A percentile compares a stretch with the other conserved stretches of the same genome.
Conservation (phyloP, 2,113 vertebrate genomes). For the Hyla sarda region DNA sequence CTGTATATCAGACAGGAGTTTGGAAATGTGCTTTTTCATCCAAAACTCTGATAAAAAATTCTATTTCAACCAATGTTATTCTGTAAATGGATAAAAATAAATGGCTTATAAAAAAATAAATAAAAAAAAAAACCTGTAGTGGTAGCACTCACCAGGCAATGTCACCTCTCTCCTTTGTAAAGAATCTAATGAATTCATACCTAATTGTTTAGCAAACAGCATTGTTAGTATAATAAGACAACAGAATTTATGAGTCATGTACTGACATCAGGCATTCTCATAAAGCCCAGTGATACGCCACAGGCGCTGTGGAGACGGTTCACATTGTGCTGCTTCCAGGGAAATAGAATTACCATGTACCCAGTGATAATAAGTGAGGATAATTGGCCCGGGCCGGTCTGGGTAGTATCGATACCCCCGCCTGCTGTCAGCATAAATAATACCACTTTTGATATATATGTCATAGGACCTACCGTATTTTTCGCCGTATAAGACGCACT, state of each 20-base stretch:
- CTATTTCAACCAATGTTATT: not conserved
- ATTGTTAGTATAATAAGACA: not conserved
- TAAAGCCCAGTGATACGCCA: not conserved
- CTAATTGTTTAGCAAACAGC: conserved; percentile 3
- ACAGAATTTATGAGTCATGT: not conserved
- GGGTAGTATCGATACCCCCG: not conserved
- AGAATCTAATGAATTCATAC: not conserved
- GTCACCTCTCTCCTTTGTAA: not conserved
- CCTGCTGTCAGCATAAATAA: not conserved
- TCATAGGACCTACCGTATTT: not conserved
- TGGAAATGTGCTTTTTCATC: not conserved
- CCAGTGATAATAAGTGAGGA: not conserved
- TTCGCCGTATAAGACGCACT: too few relatives aligned
- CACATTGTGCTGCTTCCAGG: not conserved
- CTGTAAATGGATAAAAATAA: not conserved
- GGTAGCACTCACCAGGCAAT: not conserved
- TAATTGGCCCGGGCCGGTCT: not conserved
- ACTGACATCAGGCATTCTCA: not conserved
- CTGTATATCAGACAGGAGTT: not conserved
- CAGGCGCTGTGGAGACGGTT: not conserved
- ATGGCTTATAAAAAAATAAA: not conserved
- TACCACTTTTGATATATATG: not conserved
- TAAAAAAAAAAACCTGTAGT: too few relatives aligned
- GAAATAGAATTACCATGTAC: not conserved
- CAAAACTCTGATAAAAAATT: not conserved